A percentile compares a stretch with the other conserved stretches of the same genome.
Evolutionary conservation across 2,113 vertebrate species (phyloP).

Genomic region (Pomatorhinus ruficollis): DNA sequence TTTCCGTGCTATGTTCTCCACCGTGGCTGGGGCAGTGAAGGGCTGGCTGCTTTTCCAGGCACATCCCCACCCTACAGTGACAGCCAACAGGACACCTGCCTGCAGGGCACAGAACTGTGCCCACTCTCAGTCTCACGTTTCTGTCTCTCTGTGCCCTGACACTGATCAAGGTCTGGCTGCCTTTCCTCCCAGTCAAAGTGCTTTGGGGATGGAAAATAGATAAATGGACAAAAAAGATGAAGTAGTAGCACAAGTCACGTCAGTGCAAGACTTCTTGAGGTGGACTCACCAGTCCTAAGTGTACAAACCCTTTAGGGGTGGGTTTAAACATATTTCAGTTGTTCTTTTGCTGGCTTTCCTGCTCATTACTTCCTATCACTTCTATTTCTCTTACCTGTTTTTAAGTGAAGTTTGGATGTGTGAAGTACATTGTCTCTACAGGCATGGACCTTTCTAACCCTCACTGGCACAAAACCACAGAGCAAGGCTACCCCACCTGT

Average conservation of each 20-base stretch:
- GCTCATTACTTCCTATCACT: not conserved
- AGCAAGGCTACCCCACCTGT: not conserved
- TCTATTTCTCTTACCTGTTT: not conserved
- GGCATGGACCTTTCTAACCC: not conserved
- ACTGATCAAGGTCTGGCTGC: not conserved
- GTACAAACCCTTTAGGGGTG: not conserved
- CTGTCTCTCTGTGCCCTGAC: not conserved
- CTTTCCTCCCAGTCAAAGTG: not conserved
- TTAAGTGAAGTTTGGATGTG: not conserved
- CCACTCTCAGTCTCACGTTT: rapidly evolving
- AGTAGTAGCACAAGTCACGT: not conserved
- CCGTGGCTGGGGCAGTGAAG: rapidly evolving
- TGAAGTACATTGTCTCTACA: not conserved
- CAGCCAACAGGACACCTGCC: not conserved
- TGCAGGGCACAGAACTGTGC: not conserved
- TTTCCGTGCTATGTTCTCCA: rapidly evolving
- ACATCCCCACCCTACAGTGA: rapidly evolving
- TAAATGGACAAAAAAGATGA: not conserved
- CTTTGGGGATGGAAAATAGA: not conserved
- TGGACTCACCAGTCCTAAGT: not conserved
- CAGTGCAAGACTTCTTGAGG: not conserved
- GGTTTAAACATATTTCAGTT: not conserved
- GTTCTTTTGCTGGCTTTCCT: not conserved
- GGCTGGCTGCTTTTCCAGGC: not conserved
- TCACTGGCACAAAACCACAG: not conserved